A percentile compares a stretch with the other conserved stretches of the same genome.
These are phyloP conservation scores for Varanus komodoensis DNA, from an alignment of 2,113 vertebrate species.

Conservation along the genomic window DNA sequence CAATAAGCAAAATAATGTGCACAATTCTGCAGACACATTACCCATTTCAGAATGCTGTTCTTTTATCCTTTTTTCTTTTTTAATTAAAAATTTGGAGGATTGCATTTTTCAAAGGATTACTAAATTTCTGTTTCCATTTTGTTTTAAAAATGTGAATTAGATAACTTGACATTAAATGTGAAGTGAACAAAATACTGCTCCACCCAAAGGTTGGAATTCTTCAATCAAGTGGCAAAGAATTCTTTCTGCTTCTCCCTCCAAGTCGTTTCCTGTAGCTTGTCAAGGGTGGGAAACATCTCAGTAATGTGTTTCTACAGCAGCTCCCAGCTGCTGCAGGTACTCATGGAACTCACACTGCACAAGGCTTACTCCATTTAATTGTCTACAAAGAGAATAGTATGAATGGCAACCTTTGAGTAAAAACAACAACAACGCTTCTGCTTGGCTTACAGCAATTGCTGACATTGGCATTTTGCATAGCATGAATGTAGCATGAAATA, in stretches of 20 bases:
- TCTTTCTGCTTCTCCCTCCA: background rate
- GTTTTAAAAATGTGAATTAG: too few relatives aligned
- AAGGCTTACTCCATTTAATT: slow-evolving; percentile 61
- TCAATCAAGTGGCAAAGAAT: background rate
- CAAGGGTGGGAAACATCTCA: slow-evolving; percentile 46
- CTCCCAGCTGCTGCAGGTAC: slow-evolving; percentile 50
- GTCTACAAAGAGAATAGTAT: slow-evolving; percentile 60
- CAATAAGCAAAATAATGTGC: too few relatives aligned
- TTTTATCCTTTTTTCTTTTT: too few relatives aligned
- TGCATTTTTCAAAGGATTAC: too few relatives aligned
- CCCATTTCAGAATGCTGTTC: too few relatives aligned
- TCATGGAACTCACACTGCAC: slow-evolving; percentile 19
- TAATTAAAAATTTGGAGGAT: too few relatives aligned
- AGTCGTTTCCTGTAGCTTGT: slow-evolving; percentile 18
- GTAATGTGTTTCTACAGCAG: slow-evolving; percentile 37
- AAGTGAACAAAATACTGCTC: background rate
- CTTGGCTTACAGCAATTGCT: slow-evolving; percentile 62
- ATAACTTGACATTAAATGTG: too few relatives aligned
- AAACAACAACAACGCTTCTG: slow-evolving; percentile 9
- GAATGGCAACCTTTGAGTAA: slow-evolving; percentile 62
- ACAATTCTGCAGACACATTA: too few relatives aligned
- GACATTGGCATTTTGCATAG: slow-evolving; percentile 68
- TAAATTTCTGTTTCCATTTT: too few relatives aligned
- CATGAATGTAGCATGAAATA: slow-evolving; percentile 71
- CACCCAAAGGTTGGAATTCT: background rate